Conservation (phyloP, 2,113 vertebrate genomes). For the Aspidoscelis tigris region DNA sequence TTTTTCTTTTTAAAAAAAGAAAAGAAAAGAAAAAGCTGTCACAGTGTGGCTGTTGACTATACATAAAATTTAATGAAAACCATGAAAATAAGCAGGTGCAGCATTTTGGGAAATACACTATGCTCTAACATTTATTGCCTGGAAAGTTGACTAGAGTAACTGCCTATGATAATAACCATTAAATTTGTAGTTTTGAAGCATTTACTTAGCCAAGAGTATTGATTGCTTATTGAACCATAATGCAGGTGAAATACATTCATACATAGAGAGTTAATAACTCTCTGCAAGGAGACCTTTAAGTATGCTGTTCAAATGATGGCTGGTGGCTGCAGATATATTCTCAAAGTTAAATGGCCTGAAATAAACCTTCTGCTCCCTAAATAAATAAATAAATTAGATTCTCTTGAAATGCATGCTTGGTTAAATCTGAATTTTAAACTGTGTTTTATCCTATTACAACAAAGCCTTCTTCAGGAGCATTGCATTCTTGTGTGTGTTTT, state of each 20-base stretch:
- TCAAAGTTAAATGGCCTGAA: background rate
- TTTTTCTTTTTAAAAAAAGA: slow-evolving; percentile 36
- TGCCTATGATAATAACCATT: slow-evolving; percentile 27
- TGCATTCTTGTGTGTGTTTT: background rate
- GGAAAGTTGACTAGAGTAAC: slow-evolving; percentile 27
- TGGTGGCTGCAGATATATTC: slow-evolving; percentile 1
- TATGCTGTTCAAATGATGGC: background rate
- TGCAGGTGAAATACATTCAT: slow-evolving; percentile 25
- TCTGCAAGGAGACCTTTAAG: background rate
- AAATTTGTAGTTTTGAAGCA: slow-evolving; percentile 14
- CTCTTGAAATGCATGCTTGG: too few relatives aligned
- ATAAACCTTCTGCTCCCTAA: background rate
- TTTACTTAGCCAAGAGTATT: slow-evolving; percentile 33
- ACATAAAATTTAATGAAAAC: slow-evolving; percentile 57
- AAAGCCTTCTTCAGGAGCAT: too few relatives aligned
- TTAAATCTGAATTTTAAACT: slow-evolving; percentile 2
- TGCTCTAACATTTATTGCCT: slow-evolving; percentile 35
- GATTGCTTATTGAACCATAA: slow-evolving; percentile 38
- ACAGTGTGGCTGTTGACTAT: slow-evolving; percentile 51
- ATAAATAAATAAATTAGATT: too few relatives aligned
- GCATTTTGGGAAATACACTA: slow-evolving; percentile 33
- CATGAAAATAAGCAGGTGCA: slow-evolving; percentile 11
- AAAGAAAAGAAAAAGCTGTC: slow-evolving; percentile 27
- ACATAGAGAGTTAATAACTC: background rate
- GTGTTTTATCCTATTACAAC: background rate